Base-by-base conservation (phyloP, 2,888 invertebrate genomes). In the Zaprionus bogoriensis region DNA sequence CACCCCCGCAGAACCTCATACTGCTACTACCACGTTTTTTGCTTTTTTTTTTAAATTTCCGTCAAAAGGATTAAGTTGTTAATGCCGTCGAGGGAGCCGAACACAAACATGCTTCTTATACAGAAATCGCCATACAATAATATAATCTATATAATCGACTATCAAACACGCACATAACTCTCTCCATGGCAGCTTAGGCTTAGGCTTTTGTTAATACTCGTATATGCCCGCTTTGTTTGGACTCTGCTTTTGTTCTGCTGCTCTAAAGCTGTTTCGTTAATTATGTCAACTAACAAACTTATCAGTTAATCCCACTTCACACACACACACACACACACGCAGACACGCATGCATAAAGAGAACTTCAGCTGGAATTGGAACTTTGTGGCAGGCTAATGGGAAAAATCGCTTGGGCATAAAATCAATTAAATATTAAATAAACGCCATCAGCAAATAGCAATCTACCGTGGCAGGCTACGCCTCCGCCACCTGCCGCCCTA, bases 401-500 rank as follows among this genome's bases (percentile, higher is more conserved):
- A 71, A 74, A 82, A 79, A 70, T 67, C 58, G 62, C 65, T 63
- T 72, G 65, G 63, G 74, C 71, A 67, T 75, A 67, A 67, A 83
- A 80, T 80, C 77, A 82, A 82, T 85, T 82, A 85, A 82, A 86
- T 85, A 82, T 82, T 83, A 83, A 82, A 83, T 86, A 77, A 80
- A 67, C 75, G 70, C 68, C 69, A 84, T 72, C 79, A 68, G 81
- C 80, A 77, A 83, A 80, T 72, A 80, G 74, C 74, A 83, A 80
- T 80, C 74, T 68, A 55, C 46, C 55, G 46, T 22, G 14, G 25
- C 25, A 12, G 9, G 9, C 4, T 12, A n/a, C 6, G 32, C 4
- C 53, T n/a, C 4, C 12, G 7, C 14, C 7, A 10, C 6, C 6
- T 6, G 6, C 44, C n/a, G 3, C 12, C 1, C 23, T 5, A 4